phyloP scores from a whole-genome alignment of 2,113 vertebrate genomes.

The Sturnus vulgaris region DNA sequence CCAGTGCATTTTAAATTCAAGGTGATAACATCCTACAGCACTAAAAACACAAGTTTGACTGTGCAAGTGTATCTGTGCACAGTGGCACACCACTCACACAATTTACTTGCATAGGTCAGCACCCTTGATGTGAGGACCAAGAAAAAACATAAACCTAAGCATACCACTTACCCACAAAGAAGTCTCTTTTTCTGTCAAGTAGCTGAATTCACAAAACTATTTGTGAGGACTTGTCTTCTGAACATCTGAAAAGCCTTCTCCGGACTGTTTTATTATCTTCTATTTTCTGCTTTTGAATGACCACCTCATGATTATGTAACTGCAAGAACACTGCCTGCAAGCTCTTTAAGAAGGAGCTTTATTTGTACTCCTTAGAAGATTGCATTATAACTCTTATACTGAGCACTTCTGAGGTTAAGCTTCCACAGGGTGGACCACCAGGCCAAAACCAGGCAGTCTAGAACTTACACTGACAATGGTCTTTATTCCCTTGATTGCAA shows the following conservation, averaged over 20 bases:
- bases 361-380: neutral
- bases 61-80: neutral
- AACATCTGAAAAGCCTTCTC: neutral
- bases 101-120: neutral
- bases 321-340: neutral
- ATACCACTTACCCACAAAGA: neutral
- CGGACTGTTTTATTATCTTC: neutral
- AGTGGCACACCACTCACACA: neutral
- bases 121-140: neutral
- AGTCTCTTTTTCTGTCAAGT: neutral
- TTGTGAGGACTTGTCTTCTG: neutral
- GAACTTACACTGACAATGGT: neutral
- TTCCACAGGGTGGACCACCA: neutral
- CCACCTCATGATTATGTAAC: neutral
- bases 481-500: neutral
- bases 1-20: neutral
- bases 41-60: neutral
- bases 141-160: neutral
- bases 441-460: neutral
- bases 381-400: neutral
- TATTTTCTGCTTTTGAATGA: neutral
- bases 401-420: neutral
- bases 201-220: neutral
- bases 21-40: neutral
- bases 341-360: neutral